A percentile compares a stretch with the other conserved stretches of the same genome.
Conservation (phyloP, 2,888 invertebrate genomes). For the Uloborus plumipes region DNA sequence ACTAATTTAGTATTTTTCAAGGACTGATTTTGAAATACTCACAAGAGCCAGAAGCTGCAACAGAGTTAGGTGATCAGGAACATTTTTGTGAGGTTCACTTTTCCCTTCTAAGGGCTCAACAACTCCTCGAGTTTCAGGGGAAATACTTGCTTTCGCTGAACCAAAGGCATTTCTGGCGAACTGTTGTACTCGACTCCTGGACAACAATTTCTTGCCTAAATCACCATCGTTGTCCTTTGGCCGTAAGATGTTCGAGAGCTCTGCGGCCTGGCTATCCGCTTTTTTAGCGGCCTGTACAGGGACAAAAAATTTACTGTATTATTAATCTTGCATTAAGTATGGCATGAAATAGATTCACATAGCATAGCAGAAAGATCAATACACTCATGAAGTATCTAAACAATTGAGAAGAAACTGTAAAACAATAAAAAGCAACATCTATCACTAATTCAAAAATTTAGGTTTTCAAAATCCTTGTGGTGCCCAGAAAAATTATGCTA, state of each 20-base stretch:
- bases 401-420: too few species aligned
- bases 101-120: constrained; percentile 28
- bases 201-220: constrained; percentile 39
- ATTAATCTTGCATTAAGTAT: background rate
- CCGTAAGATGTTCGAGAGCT: constrained; percentile 45
- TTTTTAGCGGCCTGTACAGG: constrained; percentile 60
- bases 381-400: background rate
- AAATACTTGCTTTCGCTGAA: constrained; percentile 43
- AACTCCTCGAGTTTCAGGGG: constrained; percentile 34
- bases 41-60: constrained; percentile 85
- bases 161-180: constrained; percentile 66
- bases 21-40: constrained; percentile 73
- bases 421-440: too few species aligned
- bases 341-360: too few species aligned
- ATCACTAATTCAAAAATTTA: too few species aligned
- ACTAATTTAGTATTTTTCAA: background rate
- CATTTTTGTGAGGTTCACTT: constrained; percentile 13
- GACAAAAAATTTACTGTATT: background rate
- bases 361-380: background rate
- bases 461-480: too few species aligned
- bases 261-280: constrained; percentile 55
- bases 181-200: constrained; percentile 63
- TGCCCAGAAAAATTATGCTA: too few species aligned
- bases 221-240: constrained; percentile 43
- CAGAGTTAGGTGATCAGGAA: constrained; percentile 73